Base-by-base conservation (phyloP, 2,797 vertebrate genomes). In the Epinephelus awoara region DNA sequence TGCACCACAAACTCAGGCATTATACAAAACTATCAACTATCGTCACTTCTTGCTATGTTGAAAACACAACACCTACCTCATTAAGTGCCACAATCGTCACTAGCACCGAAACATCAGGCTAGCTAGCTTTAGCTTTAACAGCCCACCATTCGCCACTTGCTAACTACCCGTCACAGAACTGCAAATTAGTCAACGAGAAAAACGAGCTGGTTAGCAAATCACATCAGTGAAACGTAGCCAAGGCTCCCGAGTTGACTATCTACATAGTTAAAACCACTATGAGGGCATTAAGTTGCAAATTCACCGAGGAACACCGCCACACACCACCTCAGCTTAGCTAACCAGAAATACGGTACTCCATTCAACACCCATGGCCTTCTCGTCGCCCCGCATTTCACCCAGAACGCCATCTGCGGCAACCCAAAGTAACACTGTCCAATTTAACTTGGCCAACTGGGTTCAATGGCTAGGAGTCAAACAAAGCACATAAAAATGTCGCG, bases 401-500 rank as follows among this genome's bases (percentile, higher is more conserved):
- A 15, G 46, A 27, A 10, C 12, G 1, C 46, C 12, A 11, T 2
- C 14, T 12, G 12, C 57, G 10, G n/a, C 18, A 49, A 49, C 4
- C 3, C 2, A 13, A 1, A 13, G 1, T 49, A 25, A 59, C 0
- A 0, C 8, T 18, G 29, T 8, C 13, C 4, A 4, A 27, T 42
- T 4, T 19, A 2, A 25, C 3, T 2, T 21, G 15, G 4, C 0
- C 1, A 14, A 18, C 12, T 4, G 0, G 2, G 3, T 5, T n/a
- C 1, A 3, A 50, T 4, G 6, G 4, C 2, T 12, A 1, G 3
- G 0, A 5, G 12, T 12, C 6, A 54, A 64, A 67, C 18, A 14
- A 58, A 52, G 13, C 5, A 14, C 19, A 19, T 6, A 42, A 62
- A 56, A 52, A 59, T 19, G 13, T 25, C 21, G 17, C 66, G 3